These are phyloP conservation scores for Microtus ochrogaster DNA, from an alignment of 2,113 vertebrate species.

Conservation along the genomic window DNA sequence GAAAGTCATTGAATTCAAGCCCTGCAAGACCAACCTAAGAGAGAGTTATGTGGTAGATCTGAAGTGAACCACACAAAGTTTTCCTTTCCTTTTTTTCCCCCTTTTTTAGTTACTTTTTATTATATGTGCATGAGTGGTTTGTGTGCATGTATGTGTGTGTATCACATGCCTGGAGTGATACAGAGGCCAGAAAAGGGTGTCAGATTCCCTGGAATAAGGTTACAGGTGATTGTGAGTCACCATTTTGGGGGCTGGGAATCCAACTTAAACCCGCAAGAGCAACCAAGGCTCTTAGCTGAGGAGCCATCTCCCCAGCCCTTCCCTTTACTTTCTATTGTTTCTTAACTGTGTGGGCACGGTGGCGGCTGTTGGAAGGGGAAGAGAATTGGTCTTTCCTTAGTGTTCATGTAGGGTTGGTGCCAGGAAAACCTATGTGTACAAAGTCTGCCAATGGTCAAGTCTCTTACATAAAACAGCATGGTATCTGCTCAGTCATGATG, in stretches of 20 bases:
- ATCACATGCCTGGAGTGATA: background rate
- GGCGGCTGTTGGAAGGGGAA: background rate
- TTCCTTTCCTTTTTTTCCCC: background rate
- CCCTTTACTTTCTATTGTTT: background rate
- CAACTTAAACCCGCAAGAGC: background rate
- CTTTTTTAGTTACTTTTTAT: background rate
- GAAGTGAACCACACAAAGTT: fast-evolving
- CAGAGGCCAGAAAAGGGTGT: background rate
- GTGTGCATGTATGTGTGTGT: background rate
- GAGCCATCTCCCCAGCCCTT: background rate
- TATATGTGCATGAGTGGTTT: background rate
- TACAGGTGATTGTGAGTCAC: background rate
- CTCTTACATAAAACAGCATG: background rate
- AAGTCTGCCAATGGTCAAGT: background rate
- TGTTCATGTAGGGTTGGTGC: background rate
- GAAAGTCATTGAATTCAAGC: background rate
- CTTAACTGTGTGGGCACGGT: background rate
- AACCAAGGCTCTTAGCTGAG: background rate
- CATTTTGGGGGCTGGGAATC: background rate
- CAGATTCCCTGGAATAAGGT: no score
- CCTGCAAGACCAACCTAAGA: background rate
- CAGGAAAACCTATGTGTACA: background rate
- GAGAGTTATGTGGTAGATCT: background rate
- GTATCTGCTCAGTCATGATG: background rate
- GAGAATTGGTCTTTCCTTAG: background rate